A percentile compares a stretch with the other conserved stretches of the same genome.
phyloP scores from a whole-genome alignment of 2,797 vertebrate species.

The Taenioides sp. region DNA sequence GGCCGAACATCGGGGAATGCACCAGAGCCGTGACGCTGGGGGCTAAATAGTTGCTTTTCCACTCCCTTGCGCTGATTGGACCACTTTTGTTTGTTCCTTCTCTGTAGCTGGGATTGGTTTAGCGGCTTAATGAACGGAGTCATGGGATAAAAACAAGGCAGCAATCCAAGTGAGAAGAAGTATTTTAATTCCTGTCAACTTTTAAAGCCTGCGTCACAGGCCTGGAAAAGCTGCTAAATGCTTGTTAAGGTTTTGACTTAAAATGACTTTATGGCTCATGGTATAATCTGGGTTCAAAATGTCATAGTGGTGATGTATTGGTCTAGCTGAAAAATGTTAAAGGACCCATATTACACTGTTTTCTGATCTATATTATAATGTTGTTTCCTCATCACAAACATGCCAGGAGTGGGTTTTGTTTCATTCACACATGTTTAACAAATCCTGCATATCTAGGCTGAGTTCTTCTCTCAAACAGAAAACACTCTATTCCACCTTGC shows the following conservation, averaged over 20 bases:
- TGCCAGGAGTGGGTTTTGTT: too few species aligned
- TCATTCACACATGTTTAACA: too few species aligned
- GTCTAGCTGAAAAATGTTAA: constrained; percentile 20
- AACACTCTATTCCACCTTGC: too few species aligned
- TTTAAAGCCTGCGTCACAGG: constrained; percentile 42
- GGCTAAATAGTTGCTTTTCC: constrained; percentile 36
- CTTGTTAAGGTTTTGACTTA: constrained; percentile 43
- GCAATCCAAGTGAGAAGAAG: constrained; percentile 34
- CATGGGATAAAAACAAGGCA: constrained; percentile 26
- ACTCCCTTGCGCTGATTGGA: constrained; percentile 35
- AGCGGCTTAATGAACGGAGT: constrained; percentile 31
- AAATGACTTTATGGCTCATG: constrained; percentile 23
- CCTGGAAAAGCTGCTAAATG: constrained; percentile 34
- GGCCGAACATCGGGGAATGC: constrained; percentile 19
- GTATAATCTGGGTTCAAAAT: constrained; percentile 50
- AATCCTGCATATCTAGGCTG: too few species aligned
- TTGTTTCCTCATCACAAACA: too few species aligned
- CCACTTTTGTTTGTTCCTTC: constrained; percentile 38
- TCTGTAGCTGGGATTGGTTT: constrained; percentile 26
- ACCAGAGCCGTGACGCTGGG: constrained; percentile 22
- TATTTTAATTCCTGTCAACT: constrained; percentile 41
- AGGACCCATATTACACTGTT: too few species aligned
- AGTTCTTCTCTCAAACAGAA: too few species aligned
- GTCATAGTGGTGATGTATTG: constrained; percentile 26
- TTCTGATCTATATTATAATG: too few species aligned